Evolutionary conservation across 2,888 invertebrate genomes (phyloP).

Genomic region (Parasteatoda lunata): DNA sequence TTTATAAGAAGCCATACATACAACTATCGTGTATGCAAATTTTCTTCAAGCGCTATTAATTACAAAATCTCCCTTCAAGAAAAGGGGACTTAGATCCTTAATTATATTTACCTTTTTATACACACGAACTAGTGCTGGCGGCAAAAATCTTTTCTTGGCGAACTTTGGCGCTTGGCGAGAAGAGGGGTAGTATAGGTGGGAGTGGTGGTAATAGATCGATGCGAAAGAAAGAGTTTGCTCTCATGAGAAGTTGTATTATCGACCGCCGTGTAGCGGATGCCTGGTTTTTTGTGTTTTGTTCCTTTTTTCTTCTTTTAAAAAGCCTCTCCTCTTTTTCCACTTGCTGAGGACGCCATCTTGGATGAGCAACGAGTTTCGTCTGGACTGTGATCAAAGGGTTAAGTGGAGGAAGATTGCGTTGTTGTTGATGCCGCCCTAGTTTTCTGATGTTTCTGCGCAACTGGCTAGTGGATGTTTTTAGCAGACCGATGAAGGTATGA

Average conservation of each 20-base stretch:
- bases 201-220: conserved; percentile 36
- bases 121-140: conserved; percentile 46
- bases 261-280: conserved; percentile 59
- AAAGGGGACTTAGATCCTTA: not conserved
- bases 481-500: conserved; percentile 5
- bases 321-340: conserved; percentile 66
- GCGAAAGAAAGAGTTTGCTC: conserved; percentile 51
- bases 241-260: conserved; percentile 53
- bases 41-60: conserved; percentile 1
- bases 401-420: conserved; percentile 31
- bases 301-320: conserved; percentile 65
- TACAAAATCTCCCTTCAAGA: not conserved
- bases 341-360: conserved; percentile 61
- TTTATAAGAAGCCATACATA: not conserved
- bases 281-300: conserved; percentile 59
- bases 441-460: conserved; percentile 37
- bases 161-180: conserved; percentile 12
- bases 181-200: not conserved
- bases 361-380: conserved; percentile 56
- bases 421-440: conserved; percentile 26
- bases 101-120: conserved; percentile 41
- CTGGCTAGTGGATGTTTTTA: not conserved
- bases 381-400: conserved; percentile 65
- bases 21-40: not conserved
- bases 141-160: conserved; percentile 33